Conservation (phyloP, 2,797 vertebrate species). For the Channallabes apus region DNA sequence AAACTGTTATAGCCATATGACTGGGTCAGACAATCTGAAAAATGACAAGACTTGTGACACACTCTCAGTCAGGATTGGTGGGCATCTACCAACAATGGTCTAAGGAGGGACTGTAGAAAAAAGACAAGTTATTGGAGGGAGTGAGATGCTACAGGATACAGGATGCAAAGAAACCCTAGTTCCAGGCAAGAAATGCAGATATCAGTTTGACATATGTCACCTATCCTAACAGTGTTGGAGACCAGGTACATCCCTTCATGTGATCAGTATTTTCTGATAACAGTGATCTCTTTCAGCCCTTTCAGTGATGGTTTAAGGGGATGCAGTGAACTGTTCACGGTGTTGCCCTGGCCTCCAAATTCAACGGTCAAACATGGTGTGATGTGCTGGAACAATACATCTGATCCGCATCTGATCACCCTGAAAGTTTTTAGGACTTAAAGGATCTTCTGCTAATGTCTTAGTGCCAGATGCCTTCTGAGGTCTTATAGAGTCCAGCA, state of each 20-base stretch:
- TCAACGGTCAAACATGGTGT: neutral
- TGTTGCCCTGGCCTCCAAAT: neutral
- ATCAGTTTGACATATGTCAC: neutral
- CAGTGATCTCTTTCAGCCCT: neutral
- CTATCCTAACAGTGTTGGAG: neutral
- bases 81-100: neutral
- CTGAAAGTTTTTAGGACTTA: neutral
- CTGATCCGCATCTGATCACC: neutral
- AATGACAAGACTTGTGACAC: neutral
- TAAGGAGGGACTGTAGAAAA: neutral
- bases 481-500: slow-evolving; percentile 1
- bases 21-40: neutral
- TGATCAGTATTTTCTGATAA: neutral
- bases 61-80: neutral
- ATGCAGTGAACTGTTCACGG: neutral
- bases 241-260: neutral
- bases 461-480: neutral
- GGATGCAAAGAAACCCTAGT: no score
- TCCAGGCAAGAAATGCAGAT: neutral
- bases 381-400: neutral
- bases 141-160: neutral
- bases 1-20: neutral
- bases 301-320: neutral
- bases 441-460: neutral
- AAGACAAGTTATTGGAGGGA: neutral